phyloP scores from a whole-genome alignment of 2,797 vertebrate species.

The Amazonetta brasiliensis region DNA sequence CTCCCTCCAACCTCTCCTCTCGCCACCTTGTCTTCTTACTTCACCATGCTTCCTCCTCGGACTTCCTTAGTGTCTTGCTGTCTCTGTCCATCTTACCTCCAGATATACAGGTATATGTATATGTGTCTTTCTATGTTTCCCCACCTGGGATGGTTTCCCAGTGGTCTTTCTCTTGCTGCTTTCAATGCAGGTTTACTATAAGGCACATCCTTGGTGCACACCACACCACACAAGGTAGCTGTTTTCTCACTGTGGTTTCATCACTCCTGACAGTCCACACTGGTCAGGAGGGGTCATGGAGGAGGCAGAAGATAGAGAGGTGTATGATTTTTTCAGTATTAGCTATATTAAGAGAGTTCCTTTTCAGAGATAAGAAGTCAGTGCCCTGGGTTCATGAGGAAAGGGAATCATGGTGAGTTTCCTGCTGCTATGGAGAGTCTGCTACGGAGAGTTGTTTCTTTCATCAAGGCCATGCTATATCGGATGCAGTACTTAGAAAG shows the following conservation, averaged over 20 bases:
- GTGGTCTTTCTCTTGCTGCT: neutral
- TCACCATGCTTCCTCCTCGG: neutral
- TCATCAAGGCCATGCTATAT: neutral
- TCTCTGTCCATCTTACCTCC: neutral
- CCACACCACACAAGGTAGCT: fast-evolving
- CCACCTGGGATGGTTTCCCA: neutral
- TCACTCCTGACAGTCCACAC: fast-evolving
- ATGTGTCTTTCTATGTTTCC: neutral
- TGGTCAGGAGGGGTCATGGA: fast-evolving
- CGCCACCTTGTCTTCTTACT: neutral
- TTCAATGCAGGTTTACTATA: neutral
- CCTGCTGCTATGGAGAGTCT: neutral
- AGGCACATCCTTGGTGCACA: neutral
- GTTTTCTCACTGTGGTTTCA: neutral
- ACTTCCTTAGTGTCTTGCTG: neutral
- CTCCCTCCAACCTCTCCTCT: neutral
- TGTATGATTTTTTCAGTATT: neutral
- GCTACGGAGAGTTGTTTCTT: neutral
- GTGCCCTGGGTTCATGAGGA: neutral
- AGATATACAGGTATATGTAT: neutral
- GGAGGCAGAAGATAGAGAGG: neutral
- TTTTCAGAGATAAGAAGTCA: neutral
- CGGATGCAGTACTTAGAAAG: neutral
- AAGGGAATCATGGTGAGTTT: fast-evolving
- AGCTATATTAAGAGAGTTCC: neutral